Percentiles rank a stretch among this genome's conserved stretches.
Conservation (phyloP, 1,140 invertebrate genomes). For the fruit fly (Drosophila melanogaster) region Release_6_plus_ISO1_MT NT_033779.5:20289001-20289500, state of each 20-base stretch:
- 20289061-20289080: constrained; percentile 9
- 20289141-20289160: constrained; percentile 48
- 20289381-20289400: constrained; percentile 26
- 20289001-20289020: constrained; percentile 66
- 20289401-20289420: constrained; percentile 17
- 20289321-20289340: constrained; percentile 23
- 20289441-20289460: constrained; percentile 24
- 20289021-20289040: constrained; percentile 62
- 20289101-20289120: constrained; percentile 16
- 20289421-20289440: constrained; percentile 46
- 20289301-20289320: constrained; percentile 62
- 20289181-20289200: constrained; percentile 11
- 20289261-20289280: constrained; percentile 11
- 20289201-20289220: constrained; percentile 33
- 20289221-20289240: constrained; percentile 9
- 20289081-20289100: constrained; percentile 8
- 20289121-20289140: constrained; percentile 25
- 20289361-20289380: constrained; percentile 46
- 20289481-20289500: constrained; percentile 15
- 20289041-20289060: constrained; percentile 47
- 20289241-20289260: neutral
- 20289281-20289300: constrained; percentile 35
- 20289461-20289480: constrained; percentile 33
- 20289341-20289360: constrained; percentile 17
- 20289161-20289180: constrained; percentile 37